Conservation (phyloP, 2,113 vertebrate species). For the Tetraodon nigroviridis region DNA sequence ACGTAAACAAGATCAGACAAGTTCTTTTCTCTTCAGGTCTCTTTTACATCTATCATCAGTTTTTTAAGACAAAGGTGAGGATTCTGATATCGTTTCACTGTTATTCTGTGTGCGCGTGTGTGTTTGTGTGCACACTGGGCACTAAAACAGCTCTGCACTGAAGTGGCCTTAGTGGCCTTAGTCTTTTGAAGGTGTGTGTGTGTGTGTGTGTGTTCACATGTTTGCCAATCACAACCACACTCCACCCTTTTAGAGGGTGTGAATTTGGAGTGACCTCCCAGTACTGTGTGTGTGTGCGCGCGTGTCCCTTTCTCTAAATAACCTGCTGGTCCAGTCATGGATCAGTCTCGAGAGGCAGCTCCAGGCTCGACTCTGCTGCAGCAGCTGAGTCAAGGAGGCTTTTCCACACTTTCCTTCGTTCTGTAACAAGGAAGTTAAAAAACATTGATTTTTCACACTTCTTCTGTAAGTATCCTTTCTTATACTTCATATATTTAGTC, state of each 20-base stretch:
- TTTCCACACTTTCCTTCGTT: conserved; percentile 6
- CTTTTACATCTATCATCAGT: too few species aligned
- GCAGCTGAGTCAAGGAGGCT: conserved; percentile 30
- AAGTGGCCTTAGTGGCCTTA: conserved; percentile 10
- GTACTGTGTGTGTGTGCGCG: conserved; percentile 21
- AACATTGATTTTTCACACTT: background rate
- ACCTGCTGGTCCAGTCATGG: conserved; percentile 66
- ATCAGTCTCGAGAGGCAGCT: conserved; percentile 33
- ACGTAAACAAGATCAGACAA: too few species aligned
- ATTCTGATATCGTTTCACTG: too few species aligned
- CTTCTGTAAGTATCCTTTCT: conserved; percentile 40
- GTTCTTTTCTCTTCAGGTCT: too few species aligned
- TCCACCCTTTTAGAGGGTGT: conserved; percentile 53
- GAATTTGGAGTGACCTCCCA: conserved; percentile 14
- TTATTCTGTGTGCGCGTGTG: background rate
- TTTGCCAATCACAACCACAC: conserved; percentile 44
- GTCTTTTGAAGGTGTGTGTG: too few species aligned
- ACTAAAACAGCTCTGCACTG: conserved; percentile 16
- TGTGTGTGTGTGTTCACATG: background rate
- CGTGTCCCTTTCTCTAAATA: conserved; percentile 61
- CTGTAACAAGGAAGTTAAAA: background rate
- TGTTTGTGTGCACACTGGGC: conserved; percentile 6
- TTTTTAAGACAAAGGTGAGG: too few species aligned
- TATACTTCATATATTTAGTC: too few species aligned
- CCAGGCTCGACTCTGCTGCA: conserved; percentile 9